Conservation (phyloP, 2,797 vertebrate genomes). For the Thalassophryne amazonica region DNA sequence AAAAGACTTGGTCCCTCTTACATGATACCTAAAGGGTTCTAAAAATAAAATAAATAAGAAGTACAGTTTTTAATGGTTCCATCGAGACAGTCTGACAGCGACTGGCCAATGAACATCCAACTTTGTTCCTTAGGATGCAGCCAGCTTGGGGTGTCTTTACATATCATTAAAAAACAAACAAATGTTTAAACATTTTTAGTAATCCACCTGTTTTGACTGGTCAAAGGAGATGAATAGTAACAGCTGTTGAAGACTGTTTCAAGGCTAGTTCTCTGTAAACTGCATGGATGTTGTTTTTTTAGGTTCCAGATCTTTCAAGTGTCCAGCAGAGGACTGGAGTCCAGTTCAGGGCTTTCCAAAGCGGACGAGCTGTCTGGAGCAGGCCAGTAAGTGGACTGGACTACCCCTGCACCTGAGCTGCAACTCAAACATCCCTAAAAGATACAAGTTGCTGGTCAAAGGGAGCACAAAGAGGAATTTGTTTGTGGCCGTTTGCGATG, state of each 20-base stretch:
- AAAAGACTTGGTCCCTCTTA: constrained; percentile 19
- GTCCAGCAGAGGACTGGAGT: constrained; percentile 37
- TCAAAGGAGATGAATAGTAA: constrained; percentile 28
- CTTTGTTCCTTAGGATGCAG: neutral
- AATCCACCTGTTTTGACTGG: constrained; percentile 18
- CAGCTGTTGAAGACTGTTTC: constrained; percentile 23
- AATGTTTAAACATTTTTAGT: constrained; percentile 23
- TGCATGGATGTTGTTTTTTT: neutral
- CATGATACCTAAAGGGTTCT: constrained; percentile 21
- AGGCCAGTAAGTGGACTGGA: constrained; percentile 24
- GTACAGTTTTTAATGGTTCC: constrained; percentile 35
- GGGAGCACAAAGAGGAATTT: neutral
- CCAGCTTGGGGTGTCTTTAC: constrained; percentile 17
- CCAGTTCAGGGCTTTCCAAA: constrained; percentile 48
- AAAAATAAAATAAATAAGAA: constrained; percentile 34
- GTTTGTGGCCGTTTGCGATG: neutral
- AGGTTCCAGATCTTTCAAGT: constrained; percentile 47
- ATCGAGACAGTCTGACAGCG: constrained; percentile 34
- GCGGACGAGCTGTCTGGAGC: constrained; percentile 51
- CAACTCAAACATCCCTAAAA: constrained; percentile 72
- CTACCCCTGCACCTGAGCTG: constrained; percentile 4
- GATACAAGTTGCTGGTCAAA: neutral
- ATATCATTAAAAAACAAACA: constrained; percentile 20
- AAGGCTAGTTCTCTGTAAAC: constrained; percentile 16
- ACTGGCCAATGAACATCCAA: constrained; percentile 25